Conservation (phyloP, 2,113 vertebrate genomes). For the Phoxinus phoxinus region DNA sequence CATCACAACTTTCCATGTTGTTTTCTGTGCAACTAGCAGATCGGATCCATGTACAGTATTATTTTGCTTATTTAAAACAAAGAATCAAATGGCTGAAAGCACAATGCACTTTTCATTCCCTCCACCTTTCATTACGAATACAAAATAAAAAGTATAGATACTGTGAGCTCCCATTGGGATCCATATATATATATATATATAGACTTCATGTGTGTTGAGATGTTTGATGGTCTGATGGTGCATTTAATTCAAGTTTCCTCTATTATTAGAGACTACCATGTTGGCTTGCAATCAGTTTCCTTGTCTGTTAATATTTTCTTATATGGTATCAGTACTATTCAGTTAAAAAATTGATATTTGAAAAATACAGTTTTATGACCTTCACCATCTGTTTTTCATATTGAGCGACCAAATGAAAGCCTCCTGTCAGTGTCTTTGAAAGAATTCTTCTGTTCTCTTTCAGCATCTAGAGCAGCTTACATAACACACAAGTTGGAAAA, state of each 20-base stretch:
- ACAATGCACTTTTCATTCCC: not conserved
- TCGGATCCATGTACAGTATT: not conserved
- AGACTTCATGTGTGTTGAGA: not conserved
- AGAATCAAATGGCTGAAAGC: not conserved
- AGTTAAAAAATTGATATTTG: not conserved
- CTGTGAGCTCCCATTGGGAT: not conserved
- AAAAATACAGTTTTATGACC: conserved; percentile 9
- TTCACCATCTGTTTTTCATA: conserved; percentile 36
- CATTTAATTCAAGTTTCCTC: not conserved
- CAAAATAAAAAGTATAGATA: not conserved
- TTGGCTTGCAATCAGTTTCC: not conserved
- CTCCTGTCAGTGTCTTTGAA: conserved; percentile 26
- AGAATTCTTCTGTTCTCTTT: conserved; percentile 14
- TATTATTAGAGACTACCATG: not conserved
- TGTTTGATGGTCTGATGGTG: conserved; percentile 25
- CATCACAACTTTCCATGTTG: not conserved
- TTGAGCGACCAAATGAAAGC: not conserved
- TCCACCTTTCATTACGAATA: not conserved
- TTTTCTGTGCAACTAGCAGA: not conserved
- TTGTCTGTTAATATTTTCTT: not conserved
- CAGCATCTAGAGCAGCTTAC: conserved; percentile 28
- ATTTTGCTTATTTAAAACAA: not conserved
- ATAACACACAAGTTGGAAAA: conserved; percentile 14
- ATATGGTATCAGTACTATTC: not conserved
- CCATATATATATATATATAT: not conserved